Percentiles rank a stretch among this genome's conserved stretches.
phyloP scores from a whole-genome alignment of 2,113 vertebrate species.

The Orthonyx spaldingii region DNA sequence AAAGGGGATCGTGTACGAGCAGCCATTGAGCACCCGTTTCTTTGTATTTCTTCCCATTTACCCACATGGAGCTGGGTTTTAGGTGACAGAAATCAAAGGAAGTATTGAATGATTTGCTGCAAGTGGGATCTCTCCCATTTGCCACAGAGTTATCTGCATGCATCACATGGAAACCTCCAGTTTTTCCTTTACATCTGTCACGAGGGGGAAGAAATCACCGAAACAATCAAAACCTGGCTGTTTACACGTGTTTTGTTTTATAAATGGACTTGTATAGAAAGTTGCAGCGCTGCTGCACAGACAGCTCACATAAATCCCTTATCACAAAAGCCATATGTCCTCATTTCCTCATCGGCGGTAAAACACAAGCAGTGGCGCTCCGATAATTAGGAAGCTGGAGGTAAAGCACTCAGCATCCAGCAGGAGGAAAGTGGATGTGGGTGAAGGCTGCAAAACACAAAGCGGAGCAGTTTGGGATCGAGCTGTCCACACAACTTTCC shows the following conservation, averaged over 20 bases:
- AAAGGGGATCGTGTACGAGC: neutral
- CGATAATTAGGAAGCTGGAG: slow-evolving; percentile 51
- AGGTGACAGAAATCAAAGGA: neutral
- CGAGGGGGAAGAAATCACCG: slow-evolving; percentile 12
- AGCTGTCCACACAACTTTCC: neutral
- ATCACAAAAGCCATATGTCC: slow-evolving; percentile 65
- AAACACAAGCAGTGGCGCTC: neutral
- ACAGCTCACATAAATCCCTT: slow-evolving; percentile 45
- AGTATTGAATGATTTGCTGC: neutral
- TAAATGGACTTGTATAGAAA: slow-evolving; percentile 55
- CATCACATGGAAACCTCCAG: slow-evolving; percentile 35
- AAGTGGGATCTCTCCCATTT: neutral
- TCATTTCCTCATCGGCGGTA: slow-evolving; percentile 39
- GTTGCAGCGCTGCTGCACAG: neutral
- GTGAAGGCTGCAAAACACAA: slow-evolving; percentile 39
- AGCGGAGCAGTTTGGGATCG: neutral
- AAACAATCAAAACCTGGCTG: slow-evolving; percentile 51
- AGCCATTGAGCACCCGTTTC: rapidly evolving
- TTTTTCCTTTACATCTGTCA: slow-evolving; percentile 61
- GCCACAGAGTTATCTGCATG: neutral
- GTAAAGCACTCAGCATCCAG: slow-evolving; percentile 16
- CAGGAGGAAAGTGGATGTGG: neutral
- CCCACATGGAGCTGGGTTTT: neutral
- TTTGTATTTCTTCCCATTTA: neutral
- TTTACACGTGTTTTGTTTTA: slow-evolving; percentile 57